A percentile compares a stretch with the other conserved stretches of the same genome.
phyloP scores from a whole-genome alignment of 2,888 invertebrate species.

The Caenorhabditis sinica region DNA sequence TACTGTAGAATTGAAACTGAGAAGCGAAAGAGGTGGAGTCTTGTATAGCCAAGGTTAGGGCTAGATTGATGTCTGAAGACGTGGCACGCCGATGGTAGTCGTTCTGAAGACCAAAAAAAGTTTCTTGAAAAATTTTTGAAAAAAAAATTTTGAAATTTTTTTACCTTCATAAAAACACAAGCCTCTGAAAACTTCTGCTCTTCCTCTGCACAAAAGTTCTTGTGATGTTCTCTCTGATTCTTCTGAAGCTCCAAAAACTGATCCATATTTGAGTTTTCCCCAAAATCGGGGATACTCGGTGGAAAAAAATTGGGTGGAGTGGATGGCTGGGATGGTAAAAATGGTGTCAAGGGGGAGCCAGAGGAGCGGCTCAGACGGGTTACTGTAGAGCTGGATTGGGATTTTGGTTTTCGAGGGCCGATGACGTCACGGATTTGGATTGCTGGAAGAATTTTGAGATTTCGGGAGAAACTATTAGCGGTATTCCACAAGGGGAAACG shows the following conservation, averaged over 20 bases:
- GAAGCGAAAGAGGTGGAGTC: background rate
- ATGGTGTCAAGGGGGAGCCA: background rate
- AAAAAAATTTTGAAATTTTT: too few species aligned
- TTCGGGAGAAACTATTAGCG: too few species aligned
- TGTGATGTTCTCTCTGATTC: background rate
- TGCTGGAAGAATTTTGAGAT: background rate
- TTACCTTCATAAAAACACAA: constrained; percentile 32
- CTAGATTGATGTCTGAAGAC: constrained; percentile 2
- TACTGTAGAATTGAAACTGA: background rate
- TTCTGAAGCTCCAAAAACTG: background rate
- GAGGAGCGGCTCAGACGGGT: background rate
- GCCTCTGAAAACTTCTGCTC: constrained; percentile 6
- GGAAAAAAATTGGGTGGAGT: background rate
- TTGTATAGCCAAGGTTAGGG: constrained; percentile 8
- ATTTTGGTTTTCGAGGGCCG: constrained; percentile 1
- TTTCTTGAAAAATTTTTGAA: background rate
- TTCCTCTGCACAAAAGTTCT: background rate
- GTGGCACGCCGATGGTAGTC: constrained; percentile 22
- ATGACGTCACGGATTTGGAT: constrained; percentile 35
- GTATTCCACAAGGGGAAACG: too few species aligned
- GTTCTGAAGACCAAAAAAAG: too few species aligned
- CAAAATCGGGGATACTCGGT: background rate
- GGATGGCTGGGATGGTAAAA: background rate
- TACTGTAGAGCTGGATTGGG: background rate
- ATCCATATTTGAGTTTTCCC: background rate